Evolutionary conservation across 2,113 vertebrate species (phyloP).

Genomic region (Sebastes schlegelii): DNA sequence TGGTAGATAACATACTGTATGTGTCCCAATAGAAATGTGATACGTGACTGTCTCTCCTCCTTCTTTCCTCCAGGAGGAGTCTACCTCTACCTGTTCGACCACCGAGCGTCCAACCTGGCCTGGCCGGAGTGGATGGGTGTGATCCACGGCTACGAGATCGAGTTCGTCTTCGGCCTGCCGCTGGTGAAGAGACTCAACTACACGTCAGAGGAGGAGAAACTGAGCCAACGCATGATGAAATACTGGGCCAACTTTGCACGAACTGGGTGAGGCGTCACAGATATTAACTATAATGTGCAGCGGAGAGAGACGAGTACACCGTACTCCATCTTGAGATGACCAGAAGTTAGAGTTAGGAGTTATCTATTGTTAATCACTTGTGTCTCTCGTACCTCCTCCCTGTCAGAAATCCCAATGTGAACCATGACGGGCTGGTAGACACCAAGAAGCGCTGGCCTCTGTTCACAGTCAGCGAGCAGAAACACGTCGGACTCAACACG

Average conservation of each 20-base stretch:
- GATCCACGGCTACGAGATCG: conserved; percentile 95
- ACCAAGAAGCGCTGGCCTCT: conserved; percentile 85
- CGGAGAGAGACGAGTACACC: neutral
- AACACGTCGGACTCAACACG: conserved; percentile 87
- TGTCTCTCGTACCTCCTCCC: neutral
- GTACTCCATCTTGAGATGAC: too few relatives aligned
- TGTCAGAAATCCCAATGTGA: conserved; percentile 88
- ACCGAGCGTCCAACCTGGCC: conserved; percentile 90
- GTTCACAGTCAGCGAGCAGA: conserved; percentile 86
- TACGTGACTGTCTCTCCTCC: neutral
- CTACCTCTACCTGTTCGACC: conserved; percentile 92
- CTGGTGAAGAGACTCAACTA: conserved; percentile 90
- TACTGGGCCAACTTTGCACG: conserved; percentile 96
- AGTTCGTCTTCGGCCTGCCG: conserved; percentile 94
- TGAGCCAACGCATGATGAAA: conserved; percentile 92
- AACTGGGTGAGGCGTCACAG: conserved; percentile 77
- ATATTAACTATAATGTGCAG: neutral
- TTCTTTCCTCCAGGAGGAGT: conserved; percentile 69
- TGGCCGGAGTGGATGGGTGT: conserved; percentile 98
- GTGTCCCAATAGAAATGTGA: too few relatives aligned
- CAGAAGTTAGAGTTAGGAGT: too few relatives aligned
- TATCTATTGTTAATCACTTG: too few relatives aligned
- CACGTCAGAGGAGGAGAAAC: conserved; percentile 87
- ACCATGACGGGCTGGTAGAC: conserved; percentile 82
- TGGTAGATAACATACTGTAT: too few relatives aligned